A percentile compares a stretch with the other conserved stretches of the same genome.
Conservation (phyloP, 2,888 invertebrate species). For the Mimumesa dahlbomi region DNA sequence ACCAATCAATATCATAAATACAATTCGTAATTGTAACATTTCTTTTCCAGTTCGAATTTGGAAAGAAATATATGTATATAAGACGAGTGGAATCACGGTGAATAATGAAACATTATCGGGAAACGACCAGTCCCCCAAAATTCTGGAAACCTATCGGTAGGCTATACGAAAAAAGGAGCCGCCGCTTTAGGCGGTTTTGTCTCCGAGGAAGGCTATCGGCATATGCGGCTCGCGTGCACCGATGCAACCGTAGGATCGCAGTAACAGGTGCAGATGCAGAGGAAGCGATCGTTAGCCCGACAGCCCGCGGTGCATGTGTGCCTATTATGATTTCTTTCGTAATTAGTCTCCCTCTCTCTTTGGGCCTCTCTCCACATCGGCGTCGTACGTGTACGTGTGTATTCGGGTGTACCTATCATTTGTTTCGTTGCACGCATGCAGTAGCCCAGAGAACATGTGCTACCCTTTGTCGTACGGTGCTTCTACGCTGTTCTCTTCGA, state of each 20-base stretch:
- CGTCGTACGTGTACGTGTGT: constrained; percentile 32
- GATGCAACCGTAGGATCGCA: constrained; percentile 64
- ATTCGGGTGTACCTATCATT: constrained; percentile 64
- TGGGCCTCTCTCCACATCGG: constrained; percentile 17
- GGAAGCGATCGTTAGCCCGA: constrained; percentile 77
- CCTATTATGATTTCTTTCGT: constrained; percentile 75
- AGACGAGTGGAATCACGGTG: too few relatives aligned
- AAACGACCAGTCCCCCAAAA: constrained; percentile 2
- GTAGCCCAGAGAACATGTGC: constrained; percentile 47
- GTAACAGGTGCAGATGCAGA: constrained; percentile 77
- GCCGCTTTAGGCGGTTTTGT: constrained; percentile 63
- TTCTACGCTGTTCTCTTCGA: constrained; percentile 1
- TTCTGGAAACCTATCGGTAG: not conserved
- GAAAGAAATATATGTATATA: too few relatives aligned
- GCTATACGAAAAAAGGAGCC: constrained; percentile 10
- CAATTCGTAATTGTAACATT: too few relatives aligned
- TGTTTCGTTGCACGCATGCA: constrained; percentile 66
- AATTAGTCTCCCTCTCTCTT: constrained; percentile 66
- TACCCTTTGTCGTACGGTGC: constrained; percentile 25
- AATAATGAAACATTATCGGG: too few relatives aligned
- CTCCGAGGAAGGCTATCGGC: constrained; percentile 70
- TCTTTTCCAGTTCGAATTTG: too few relatives aligned
- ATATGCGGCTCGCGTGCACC: constrained; percentile 78
- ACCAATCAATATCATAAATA: too few relatives aligned
- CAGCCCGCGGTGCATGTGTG: constrained; percentile 69